A percentile compares a stretch with the other conserved stretches of the same genome.
phyloP scores from a whole-genome alignment of 1,140 invertebrate genomes.

The Philopotamus ludificatus region DNA sequence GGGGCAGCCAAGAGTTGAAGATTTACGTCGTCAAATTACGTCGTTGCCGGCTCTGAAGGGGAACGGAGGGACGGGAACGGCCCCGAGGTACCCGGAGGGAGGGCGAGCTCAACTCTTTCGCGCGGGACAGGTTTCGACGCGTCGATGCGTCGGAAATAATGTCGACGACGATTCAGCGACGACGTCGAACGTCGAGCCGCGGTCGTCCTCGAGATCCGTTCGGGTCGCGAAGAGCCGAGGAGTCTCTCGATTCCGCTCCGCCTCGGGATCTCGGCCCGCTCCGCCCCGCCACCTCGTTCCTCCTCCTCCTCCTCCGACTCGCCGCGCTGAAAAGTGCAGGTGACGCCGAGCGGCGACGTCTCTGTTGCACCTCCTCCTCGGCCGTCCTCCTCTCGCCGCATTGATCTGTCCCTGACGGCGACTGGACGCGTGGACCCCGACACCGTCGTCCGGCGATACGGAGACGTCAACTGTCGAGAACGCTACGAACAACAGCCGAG shows the following conservation, averaged over 20 bases:
- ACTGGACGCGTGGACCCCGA: conserved; percentile 26
- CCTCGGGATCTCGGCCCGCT: neutral
- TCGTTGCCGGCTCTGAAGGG: conserved; percentile 15
- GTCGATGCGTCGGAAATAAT: neutral
- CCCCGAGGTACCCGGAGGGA: neutral
- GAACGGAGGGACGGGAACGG: conserved; percentile 7
- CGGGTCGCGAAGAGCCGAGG: too few species aligned
- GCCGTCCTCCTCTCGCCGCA: conserved; percentile 26
- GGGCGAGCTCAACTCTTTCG: conserved; percentile 15
- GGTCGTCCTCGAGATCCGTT: conserved; percentile 9
- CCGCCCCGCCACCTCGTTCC: neutral
- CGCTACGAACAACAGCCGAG: neutral
- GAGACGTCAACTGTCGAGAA: neutral
- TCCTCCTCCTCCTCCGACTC: neutral
- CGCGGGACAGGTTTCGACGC: neutral
- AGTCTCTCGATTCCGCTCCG: neutral
- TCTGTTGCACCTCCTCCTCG: conserved; percentile 15
- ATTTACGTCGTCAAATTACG: conserved; percentile 42
- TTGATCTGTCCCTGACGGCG: conserved; percentile 38
- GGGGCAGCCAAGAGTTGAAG: conserved; percentile 41
- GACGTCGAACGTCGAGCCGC: conserved; percentile 8
- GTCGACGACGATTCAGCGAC: neutral
- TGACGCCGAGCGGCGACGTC: conserved; percentile 19
- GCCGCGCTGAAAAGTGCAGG: conserved; percentile 25
- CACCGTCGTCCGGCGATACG: neutral